These are phyloP conservation scores for Chlorocebus sabaeus DNA, from an alignment of 2,113 vertebrate genomes.

Conservation along the genomic window DNA sequence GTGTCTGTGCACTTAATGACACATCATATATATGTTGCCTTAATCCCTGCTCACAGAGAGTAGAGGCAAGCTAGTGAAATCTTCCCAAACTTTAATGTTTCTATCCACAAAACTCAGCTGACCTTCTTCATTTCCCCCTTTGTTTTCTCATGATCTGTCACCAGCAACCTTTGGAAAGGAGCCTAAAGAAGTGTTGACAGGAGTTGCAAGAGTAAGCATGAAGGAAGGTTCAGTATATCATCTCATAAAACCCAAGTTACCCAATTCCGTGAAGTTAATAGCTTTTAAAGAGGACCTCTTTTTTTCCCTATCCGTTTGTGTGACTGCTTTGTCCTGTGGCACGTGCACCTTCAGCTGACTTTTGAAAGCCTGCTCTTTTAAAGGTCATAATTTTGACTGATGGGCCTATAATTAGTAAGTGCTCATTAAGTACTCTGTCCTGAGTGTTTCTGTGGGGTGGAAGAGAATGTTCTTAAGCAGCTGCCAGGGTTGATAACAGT, in stretches of 20 bases:
- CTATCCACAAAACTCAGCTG: neutral
- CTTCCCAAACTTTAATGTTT: neutral
- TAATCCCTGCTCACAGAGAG: neutral
- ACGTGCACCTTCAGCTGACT: conserved; percentile 48
- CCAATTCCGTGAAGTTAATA: neutral
- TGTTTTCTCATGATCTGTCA: neutral
- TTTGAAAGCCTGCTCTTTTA: conserved; percentile 52
- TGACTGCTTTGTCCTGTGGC: conserved; percentile 22
- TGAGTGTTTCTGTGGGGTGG: conserved; percentile 44
- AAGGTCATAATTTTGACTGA: conserved; percentile 56
- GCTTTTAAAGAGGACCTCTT: neutral
- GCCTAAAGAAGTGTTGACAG: neutral
- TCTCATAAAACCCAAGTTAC: neutral
- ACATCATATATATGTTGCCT: neutral
- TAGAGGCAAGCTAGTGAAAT: neutral
- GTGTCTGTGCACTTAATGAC: neutral
- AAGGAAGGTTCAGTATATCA: neutral
- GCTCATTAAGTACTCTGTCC: conserved; percentile 55
- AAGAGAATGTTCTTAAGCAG: conserved; percentile 61
- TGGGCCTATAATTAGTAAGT: conserved; percentile 64
- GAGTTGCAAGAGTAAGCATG: neutral
- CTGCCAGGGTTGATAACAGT: conserved; percentile 41
- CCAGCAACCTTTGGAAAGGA: conserved; percentile 4
- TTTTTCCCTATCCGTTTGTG: neutral
- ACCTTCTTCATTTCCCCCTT: neutral